Evolutionary conservation across 2,797 vertebrate species (phyloP).

Genomic region (Scomberomorus guttatus): DNA sequence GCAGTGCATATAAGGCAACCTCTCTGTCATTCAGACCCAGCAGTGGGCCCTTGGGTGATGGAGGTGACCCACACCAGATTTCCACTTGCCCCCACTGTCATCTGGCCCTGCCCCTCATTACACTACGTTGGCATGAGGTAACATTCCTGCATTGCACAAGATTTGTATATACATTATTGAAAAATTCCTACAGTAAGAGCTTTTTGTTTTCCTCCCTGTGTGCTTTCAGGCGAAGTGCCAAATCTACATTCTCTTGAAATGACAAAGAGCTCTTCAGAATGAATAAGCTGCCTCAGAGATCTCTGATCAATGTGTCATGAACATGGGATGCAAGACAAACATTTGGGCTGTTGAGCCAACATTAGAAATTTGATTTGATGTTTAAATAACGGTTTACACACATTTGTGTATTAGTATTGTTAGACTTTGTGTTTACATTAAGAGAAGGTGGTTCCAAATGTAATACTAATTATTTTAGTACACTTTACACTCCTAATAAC

Average conservation of each 20-base stretch:
- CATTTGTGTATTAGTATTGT: not conserved
- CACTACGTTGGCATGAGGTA: conserved; percentile 83
- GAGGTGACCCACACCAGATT: conserved; percentile 62
- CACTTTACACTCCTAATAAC: not conserved
- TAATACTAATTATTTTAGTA: not conserved
- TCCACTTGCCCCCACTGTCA: conserved; percentile 80
- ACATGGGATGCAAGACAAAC: not conserved
- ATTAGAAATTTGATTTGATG: not conserved
- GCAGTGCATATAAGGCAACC: not conserved
- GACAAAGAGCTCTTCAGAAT: not conserved
- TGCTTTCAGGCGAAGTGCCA: conserved; percentile 72
- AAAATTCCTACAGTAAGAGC: not conserved
- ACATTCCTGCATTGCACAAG: not conserved
- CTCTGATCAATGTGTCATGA: not conserved
- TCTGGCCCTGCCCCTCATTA: conserved; percentile 77
- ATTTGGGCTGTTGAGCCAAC: not conserved
- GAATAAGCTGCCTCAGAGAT: not conserved
- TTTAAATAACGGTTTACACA: not conserved
- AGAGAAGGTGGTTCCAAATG: not conserved
- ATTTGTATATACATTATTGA: not conserved
- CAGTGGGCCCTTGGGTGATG: not conserved
- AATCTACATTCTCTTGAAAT: conserved; percentile 46
- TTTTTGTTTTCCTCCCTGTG: not conserved
- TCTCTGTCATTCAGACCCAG: not conserved
- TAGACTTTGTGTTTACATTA: not conserved